Percentiles rank a stretch among this genome's conserved stretches.
phyloP scores from a whole-genome alignment of 53 echinoderm and acorn worm species.

The Crossaster papposus region DNA sequence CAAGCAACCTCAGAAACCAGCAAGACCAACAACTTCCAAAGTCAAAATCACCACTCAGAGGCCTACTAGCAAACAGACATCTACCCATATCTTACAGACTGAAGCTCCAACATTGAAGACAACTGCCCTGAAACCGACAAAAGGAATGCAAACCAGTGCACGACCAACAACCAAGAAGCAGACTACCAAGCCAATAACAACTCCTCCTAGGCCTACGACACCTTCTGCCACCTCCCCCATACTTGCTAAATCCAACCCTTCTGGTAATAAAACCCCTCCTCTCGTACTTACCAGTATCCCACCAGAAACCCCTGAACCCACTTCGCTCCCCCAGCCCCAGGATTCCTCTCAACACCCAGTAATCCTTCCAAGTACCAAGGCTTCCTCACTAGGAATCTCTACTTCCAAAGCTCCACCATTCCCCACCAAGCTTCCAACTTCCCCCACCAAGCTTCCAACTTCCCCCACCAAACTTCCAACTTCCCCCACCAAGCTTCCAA shows the following conservation, averaged over 20 bases:
- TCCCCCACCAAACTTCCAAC: background rate
- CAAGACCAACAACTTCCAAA: background rate
- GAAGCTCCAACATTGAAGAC: background rate
- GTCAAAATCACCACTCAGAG: background rate
- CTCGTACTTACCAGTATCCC: background rate
- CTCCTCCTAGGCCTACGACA: background rate
- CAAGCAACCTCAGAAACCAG: background rate
- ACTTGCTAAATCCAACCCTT: slow-evolving; percentile 15
- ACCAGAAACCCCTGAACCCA: background rate
- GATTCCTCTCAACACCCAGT: background rate
- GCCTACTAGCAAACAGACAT: background rate
- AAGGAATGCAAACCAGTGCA: background rate
- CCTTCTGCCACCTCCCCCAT: slow-evolving; percentile 7
- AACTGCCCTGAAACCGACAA: background rate
- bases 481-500: background rate
- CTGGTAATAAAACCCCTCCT: background rate
- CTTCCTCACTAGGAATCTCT: background rate
- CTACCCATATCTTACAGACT: background rate
- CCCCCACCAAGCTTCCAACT: background rate
- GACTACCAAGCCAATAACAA: background rate
- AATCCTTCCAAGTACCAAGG: background rate
- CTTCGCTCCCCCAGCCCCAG: background rate
- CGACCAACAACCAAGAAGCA: slow-evolving; percentile 1
- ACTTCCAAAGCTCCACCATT: background rate
- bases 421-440: background rate